A percentile compares a stretch with the other conserved stretches of the same genome.
These are phyloP conservation scores for Parus major DNA, from an alignment of 2,113 vertebrate genomes.

Conservation along the genomic window DNA sequence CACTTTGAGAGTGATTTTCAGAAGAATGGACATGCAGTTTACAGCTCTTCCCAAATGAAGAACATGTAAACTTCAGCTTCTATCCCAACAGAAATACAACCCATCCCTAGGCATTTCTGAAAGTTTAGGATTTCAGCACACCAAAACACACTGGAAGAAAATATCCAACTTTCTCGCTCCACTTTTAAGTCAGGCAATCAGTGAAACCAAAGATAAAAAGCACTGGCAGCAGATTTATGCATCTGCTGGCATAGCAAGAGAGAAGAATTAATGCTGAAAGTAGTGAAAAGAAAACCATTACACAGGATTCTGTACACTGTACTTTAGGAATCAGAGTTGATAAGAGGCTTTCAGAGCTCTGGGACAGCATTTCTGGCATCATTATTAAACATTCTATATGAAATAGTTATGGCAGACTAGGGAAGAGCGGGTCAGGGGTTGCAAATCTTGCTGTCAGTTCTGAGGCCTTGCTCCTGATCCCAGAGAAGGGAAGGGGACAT, in stretches of 20 bases:
- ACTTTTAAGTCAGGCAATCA: background rate
- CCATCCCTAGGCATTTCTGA: background rate
- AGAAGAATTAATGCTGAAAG: conserved; percentile 32
- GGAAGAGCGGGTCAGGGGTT: background rate
- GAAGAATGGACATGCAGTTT: background rate
- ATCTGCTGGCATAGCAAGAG: conserved; percentile 23
- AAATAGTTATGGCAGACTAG: conserved; percentile 11
- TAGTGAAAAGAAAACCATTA: conserved; percentile 22
- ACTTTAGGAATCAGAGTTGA: background rate
- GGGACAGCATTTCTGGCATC: conserved; percentile 24
- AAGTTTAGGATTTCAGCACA: background rate
- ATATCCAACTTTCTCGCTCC: background rate
- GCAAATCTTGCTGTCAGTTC: conserved; percentile 28
- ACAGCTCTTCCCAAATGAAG: background rate
- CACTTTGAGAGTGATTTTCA: background rate
- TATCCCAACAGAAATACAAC: background rate
- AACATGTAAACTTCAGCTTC: background rate
- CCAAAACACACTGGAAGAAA: background rate
- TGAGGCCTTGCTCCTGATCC: background rate
- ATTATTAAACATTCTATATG: conserved; percentile 11
- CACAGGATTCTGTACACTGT: conserved; percentile 1
- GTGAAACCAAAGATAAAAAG: background rate
- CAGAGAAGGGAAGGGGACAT: conserved; percentile 17
- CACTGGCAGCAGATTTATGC: background rate
- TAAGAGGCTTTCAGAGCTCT: conserved; percentile 48